These are phyloP conservation scores for Polypedilum pembai DNA, from an alignment of 1,140 invertebrate species.

Conservation along the genomic window DNA sequence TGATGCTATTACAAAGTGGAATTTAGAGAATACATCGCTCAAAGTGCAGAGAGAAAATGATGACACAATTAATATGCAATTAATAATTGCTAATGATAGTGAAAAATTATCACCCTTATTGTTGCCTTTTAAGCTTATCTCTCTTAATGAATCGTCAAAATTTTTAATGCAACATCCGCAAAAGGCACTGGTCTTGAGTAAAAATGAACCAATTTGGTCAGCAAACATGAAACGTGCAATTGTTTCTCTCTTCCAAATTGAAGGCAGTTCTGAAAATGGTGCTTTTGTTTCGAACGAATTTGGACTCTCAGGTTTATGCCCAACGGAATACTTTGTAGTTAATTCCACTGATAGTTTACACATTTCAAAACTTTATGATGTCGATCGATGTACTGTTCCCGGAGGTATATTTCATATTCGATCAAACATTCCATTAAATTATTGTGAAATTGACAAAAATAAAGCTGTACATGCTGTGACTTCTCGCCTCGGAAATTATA, in stretches of 20 bases:
- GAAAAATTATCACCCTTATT: slow-evolving; percentile 31
- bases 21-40: neutral
- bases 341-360: slow-evolving; percentile 40
- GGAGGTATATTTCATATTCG: slow-evolving; percentile 40
- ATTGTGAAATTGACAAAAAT: slow-evolving; percentile 41
- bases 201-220: slow-evolving; percentile 52
- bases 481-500: slow-evolving; percentile 33
- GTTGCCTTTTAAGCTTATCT: slow-evolving; percentile 41
- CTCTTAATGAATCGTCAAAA: slow-evolving; percentile 14
- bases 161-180: slow-evolving; percentile 40
- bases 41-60: neutral
- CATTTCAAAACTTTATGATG: slow-evolving; percentile 41
- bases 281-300: slow-evolving; percentile 49
- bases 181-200: slow-evolving; percentile 42
- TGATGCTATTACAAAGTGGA: neutral
- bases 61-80: neutral
- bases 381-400: slow-evolving; percentile 38
- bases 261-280: slow-evolving; percentile 42
- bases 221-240: slow-evolving; percentile 60
- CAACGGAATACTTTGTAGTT: slow-evolving; percentile 42
- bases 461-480: slow-evolving; percentile 40
- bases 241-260: slow-evolving; percentile 52
- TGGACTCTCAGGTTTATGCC: slow-evolving; percentile 41
- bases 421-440: slow-evolving; percentile 41
- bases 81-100: neutral